These are phyloP conservation scores for Dinoponera quadriceps DNA, from an alignment of 1,140 invertebrate genomes.

Conservation along the genomic window DNA sequence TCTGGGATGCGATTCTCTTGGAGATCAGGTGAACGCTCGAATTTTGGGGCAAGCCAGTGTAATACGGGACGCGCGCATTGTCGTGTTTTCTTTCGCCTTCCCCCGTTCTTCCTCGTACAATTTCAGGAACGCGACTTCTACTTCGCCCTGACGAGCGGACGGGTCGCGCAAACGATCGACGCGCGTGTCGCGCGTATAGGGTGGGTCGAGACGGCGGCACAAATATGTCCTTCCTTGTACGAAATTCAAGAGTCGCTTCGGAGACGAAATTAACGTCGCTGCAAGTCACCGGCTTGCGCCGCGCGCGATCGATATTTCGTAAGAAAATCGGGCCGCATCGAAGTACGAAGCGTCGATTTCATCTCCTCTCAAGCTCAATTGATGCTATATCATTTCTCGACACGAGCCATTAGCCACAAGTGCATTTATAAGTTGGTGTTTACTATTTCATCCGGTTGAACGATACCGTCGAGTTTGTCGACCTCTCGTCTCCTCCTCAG, in stretches of 20 bases:
- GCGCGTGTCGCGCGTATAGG: neutral
- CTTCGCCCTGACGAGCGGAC: neutral
- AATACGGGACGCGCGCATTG: conserved; percentile 25
- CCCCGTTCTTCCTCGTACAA: neutral
- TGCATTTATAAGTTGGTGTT: neutral
- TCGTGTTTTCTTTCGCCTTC: conserved; percentile 19
- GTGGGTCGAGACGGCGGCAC: neutral
- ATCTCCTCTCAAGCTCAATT: neutral
- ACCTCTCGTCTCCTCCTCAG: neutral
- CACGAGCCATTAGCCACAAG: neutral
- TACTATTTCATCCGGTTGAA: neutral
- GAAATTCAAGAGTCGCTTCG: conserved; percentile 27
- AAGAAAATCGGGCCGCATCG: neutral
- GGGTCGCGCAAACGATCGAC: conserved; percentile 2
- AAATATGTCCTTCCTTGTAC: neutral
- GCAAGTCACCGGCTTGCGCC: neutral
- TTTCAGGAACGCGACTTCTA: conserved; percentile 45
- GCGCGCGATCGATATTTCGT: conserved; percentile 5
- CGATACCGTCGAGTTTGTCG: neutral
- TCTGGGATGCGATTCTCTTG: no score
- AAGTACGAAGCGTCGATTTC: no score
- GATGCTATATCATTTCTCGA: neutral
- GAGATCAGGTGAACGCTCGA: no score
- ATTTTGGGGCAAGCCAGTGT: neutral
- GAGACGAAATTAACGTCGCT: conserved; percentile 15